Conservation (phyloP, 2,113 vertebrate species). For the Poecile atricapillus region DNA sequence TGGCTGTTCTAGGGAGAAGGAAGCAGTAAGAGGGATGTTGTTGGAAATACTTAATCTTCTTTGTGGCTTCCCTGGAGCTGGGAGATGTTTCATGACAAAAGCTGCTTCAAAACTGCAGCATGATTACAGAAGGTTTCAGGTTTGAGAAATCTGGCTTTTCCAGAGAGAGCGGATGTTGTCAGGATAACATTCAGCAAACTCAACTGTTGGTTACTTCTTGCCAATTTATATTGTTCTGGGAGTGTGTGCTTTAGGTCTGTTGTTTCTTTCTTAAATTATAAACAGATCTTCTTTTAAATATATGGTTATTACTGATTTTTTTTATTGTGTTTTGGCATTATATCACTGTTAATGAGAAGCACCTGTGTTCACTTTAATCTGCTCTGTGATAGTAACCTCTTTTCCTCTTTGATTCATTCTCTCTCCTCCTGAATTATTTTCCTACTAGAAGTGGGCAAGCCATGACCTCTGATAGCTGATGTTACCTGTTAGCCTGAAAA, state of each 20-base stretch:
- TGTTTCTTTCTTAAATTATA: not conserved
- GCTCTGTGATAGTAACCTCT: not conserved
- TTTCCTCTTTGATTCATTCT: not conserved
- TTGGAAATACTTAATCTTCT: not conserved
- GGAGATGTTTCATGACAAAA: not conserved
- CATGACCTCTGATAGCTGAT: not conserved
- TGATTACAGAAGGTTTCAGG: not conserved
- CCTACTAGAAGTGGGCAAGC: not conserved
- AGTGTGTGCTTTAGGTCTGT: not conserved
- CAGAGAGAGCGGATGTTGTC: not conserved
- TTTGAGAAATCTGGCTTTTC: not conserved
- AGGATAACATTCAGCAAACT: not conserved
- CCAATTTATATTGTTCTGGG: not conserved
- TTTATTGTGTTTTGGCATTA: not conserved
- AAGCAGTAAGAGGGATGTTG: not conserved
- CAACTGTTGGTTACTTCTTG: not conserved
- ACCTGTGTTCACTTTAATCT: not conserved
- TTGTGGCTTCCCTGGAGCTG: not conserved
- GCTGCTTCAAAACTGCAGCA: not conserved
- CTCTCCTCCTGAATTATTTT: not conserved
- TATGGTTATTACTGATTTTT: not conserved
- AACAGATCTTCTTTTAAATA: not conserved
- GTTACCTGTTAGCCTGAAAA: not conserved
- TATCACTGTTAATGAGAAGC: not conserved
- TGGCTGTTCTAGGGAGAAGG: not conserved